Base-by-base conservation (phyloP, 2,888 invertebrate genomes). In the Athrips mouffetella region DNA sequence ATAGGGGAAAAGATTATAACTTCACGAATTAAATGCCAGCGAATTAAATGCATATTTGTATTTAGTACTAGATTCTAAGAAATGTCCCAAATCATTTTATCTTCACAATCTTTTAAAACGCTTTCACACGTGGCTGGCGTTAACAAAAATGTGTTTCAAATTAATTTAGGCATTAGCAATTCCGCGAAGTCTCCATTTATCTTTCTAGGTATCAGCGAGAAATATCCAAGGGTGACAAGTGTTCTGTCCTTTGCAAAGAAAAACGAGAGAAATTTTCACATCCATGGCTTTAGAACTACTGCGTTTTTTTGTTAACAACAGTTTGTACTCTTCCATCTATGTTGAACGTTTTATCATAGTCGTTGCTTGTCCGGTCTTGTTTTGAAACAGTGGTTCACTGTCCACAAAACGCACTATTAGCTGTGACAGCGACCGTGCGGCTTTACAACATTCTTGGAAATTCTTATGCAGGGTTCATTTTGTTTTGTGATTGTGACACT, bases 121-220 rank as follows among this genome's bases (percentile, higher is more conserved):
- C 10, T 20, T 44, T 44, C 44, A 44, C 44, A 44, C 44, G 31
- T 44, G 44, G 13, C 31, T 31, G 18, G 31, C 21, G 11, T 21
- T 31, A 11, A 30, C 44, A 44, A 44, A 44, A 44, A 42, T 18
- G 42, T 29, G 44, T 44, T 44, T 21, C 44, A 44, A 44, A 44
- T 31, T 44, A 44, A 44, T 44, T 30, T 31, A 21, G 35, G 25
- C 45, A 45, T 45, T 45, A 35, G 45, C 25, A 16, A 67, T 80
- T 80, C 78, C 55, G 58, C 62, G 75, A 76, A 80, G 49, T 51
- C 53, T 51, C 52, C 58, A 68, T 76, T 72, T 73, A 68, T 73
- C 68, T 73, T 76, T 76, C 75, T 58, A 47, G 44, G 75, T 73
- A 78, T 70, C 63, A 55, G 59, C 60, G 57, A 56, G 48, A 66